A percentile compares a stretch with the other conserved stretches of the same genome.
These are phyloP conservation scores for Lepidocolaptes lacrymiger DNA, from an alignment of 2,797 vertebrate genomes.

Conservation along the genomic window DNA sequence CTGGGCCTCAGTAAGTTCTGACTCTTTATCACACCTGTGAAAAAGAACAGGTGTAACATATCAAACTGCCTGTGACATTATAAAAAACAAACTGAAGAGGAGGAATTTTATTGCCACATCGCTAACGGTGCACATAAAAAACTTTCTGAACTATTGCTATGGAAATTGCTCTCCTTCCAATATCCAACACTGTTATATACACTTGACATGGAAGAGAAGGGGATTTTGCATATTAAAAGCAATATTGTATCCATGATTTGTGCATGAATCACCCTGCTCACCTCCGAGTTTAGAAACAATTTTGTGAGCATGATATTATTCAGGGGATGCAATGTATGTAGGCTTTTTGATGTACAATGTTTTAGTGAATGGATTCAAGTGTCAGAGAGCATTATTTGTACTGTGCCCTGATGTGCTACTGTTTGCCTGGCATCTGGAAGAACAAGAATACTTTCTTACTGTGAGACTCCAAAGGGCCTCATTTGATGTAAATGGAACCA, in stretches of 20 bases:
- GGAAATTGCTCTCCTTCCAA: slow-evolving; percentile 17
- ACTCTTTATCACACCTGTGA: neutral
- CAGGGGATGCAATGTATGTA: neutral
- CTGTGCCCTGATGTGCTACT: slow-evolving; percentile 23
- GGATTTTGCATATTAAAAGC: slow-evolving; percentile 65
- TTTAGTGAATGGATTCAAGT: slow-evolving; percentile 34
- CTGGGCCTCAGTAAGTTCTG: neutral
- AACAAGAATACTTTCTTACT: neutral
- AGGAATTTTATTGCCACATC: slow-evolving; percentile 29
- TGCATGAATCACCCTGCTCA: slow-evolving; percentile 10
- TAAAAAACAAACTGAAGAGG: slow-evolving; percentile 2
- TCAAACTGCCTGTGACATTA: neutral
- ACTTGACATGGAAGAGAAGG: neutral
- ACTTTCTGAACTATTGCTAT: slow-evolving; percentile 53
- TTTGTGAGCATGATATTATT: slow-evolving; percentile 7
- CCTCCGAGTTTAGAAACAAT: slow-evolving; percentile 43
- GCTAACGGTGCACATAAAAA: neutral
- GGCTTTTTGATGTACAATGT: slow-evolving; percentile 29
- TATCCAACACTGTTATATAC: neutral
- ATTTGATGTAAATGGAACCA: slow-evolving; percentile 32
- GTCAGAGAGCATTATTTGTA: slow-evolving; percentile 39
- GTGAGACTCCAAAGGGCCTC: slow-evolving; percentile 23
- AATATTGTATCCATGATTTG: slow-evolving; percentile 7
- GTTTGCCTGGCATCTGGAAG: slow-evolving; percentile 12
- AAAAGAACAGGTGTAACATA: neutral